These are phyloP conservation scores for Drosophila kuntzei DNA, from an alignment of 2,888 invertebrate species.

Conservation along the genomic window DNA sequence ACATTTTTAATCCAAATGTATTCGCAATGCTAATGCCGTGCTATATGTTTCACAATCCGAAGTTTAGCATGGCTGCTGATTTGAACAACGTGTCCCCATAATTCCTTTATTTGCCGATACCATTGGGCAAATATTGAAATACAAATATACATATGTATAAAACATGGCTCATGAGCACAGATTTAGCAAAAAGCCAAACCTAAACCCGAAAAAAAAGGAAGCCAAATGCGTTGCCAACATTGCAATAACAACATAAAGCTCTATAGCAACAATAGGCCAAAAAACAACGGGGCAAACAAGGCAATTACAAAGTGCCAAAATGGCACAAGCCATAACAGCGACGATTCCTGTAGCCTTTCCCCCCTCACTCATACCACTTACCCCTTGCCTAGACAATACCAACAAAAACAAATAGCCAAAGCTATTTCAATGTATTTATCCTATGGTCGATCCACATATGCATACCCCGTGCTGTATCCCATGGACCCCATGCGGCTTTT, in stretches of 20 bases:
- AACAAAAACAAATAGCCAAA: slow-evolving; percentile 80
- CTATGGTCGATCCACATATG: slow-evolving; percentile 70
- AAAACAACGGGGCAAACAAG: slow-evolving; percentile 75
- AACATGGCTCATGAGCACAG: slow-evolving; percentile 69
- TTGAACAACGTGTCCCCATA: slow-evolving; percentile 29
- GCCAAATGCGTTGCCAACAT: slow-evolving; percentile 70
- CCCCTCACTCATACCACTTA: not conserved
- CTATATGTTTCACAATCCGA: slow-evolving; percentile 15
- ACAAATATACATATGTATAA: slow-evolving; percentile 39
- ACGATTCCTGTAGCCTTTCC: slow-evolving; percentile 36
- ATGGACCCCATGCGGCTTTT: slow-evolving; percentile 70
- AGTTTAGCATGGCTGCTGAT: slow-evolving; percentile 7
- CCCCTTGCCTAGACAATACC: slow-evolving; percentile 46
- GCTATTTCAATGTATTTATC: slow-evolving; percentile 79
- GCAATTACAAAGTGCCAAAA: slow-evolving; percentile 80
- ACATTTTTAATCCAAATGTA: slow-evolving; percentile 10
- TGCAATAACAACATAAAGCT: slow-evolving; percentile 52
- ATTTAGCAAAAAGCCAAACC: slow-evolving; percentile 60
- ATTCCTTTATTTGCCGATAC: slow-evolving; percentile 57
- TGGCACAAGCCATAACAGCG: slow-evolving; percentile 78
- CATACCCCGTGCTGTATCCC: slow-evolving; percentile 32
- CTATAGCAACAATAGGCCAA: slow-evolving; percentile 59
- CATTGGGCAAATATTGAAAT: slow-evolving; percentile 69
- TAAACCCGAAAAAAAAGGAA: slow-evolving; percentile 29
- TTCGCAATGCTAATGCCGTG: slow-evolving; percentile 2